phyloP scores from a whole-genome alignment of 1,140 invertebrate species.

The Drosophila novamexicana region DNA sequence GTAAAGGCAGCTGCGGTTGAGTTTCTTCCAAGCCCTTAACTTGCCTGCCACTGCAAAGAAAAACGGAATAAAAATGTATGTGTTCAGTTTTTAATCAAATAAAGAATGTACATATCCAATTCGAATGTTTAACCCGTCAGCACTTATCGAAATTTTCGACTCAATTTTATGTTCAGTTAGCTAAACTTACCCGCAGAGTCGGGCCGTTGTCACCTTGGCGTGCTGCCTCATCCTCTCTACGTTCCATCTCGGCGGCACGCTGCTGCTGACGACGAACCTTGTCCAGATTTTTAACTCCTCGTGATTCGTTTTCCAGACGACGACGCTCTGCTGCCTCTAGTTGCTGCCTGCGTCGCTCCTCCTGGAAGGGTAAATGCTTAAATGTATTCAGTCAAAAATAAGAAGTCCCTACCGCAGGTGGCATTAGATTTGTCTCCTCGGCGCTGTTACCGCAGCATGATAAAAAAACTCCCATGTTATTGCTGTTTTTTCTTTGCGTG shows the following conservation, averaged over 20 bases:
- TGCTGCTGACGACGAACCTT: constrained; percentile 73
- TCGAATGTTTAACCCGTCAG: neutral
- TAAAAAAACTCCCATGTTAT: constrained; percentile 59
- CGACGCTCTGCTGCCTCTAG: constrained; percentile 77
- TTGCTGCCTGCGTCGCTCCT: constrained; percentile 73
- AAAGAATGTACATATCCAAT: neutral
- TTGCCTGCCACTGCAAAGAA: constrained; percentile 56
- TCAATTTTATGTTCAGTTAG: neutral
- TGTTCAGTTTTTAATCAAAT: neutral
- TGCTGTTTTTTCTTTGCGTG: constrained; percentile 2
- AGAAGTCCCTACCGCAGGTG: constrained; percentile 56
- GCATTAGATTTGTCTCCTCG: constrained; percentile 77
- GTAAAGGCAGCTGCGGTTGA: constrained; percentile 25
- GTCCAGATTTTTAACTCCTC: constrained; percentile 77
- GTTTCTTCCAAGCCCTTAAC: constrained; percentile 25
- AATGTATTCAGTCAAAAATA: neutral
- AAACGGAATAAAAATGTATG: neutral
- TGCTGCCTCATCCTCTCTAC: constrained; percentile 68
- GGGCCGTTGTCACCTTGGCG: constrained; percentile 63
- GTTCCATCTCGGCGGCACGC: constrained; percentile 55
- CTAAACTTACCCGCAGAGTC: constrained; percentile 61
- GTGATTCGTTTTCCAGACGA: constrained; percentile 68
- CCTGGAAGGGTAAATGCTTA: constrained; percentile 41
- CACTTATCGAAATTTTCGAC: neutral
- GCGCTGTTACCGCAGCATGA: constrained; percentile 67